These are phyloP conservation scores for Pangasius sanitwongsei DNA, from an alignment of 2,797 vertebrate species.

Conservation along the genomic window DNA sequence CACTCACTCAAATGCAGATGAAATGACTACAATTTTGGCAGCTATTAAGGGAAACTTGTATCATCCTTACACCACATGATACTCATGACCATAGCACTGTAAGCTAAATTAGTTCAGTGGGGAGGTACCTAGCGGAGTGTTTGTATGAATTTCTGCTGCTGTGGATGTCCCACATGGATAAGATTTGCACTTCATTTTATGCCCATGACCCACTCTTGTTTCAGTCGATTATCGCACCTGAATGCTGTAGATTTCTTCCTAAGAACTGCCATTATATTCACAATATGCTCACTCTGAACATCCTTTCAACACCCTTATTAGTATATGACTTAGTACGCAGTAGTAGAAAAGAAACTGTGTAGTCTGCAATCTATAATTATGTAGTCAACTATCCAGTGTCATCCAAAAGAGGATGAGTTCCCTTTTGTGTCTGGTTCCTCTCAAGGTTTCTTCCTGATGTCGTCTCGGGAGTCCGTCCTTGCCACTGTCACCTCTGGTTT, in stretches of 20 bases:
- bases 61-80: constrained; percentile 10
- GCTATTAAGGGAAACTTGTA: not conserved
- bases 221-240: not conserved
- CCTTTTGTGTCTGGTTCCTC: not conserved
- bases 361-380: not conserved
- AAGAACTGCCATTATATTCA: not conserved
- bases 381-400: not conserved
- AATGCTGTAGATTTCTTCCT: not conserved
- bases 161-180: constrained; percentile 5
- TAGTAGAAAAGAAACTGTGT: not conserved
- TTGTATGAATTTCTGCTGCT: constrained; percentile 19
- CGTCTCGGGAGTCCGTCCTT: not conserved
- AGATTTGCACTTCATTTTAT: constrained; percentile 1
- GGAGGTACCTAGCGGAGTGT: not conserved
- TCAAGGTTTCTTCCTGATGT: not conserved
- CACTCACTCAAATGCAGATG: not conserved
- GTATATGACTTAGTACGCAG: not conserved
- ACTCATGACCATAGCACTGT: constrained; percentile 12
- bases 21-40: not conserved
- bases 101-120: constrained; percentile 6
- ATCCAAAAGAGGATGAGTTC: not conserved
- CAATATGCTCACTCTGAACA: not conserved
- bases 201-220: not conserved
- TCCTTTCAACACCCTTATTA: not conserved
- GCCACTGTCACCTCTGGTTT: not conserved